Evolutionary conservation across 2,113 vertebrate species (phyloP).

Genomic region (Cardinalis cardinalis): DNA sequence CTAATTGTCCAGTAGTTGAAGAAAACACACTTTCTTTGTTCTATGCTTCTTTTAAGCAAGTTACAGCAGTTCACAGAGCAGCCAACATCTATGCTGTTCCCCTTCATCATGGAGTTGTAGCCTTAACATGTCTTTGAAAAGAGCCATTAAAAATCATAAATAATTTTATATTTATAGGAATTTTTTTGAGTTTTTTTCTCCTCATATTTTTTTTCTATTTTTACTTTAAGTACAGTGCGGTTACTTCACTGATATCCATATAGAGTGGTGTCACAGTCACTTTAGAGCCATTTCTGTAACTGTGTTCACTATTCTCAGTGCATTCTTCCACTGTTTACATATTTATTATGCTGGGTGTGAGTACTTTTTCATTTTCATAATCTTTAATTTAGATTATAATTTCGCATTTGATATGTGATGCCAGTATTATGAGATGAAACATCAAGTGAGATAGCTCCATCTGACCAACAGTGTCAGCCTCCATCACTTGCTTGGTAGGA

Average conservation of each 20-base stretch:
- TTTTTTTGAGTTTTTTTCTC: background rate
- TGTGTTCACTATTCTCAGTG: background rate
- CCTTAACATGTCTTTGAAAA: background rate
- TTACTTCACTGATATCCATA: background rate
- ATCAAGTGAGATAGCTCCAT: background rate
- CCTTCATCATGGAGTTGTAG: background rate
- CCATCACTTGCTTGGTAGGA: background rate
- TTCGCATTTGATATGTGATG: background rate
- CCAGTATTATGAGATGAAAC: background rate
- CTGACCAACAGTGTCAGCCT: background rate
- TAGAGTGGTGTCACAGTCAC: background rate
- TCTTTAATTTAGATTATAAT: background rate
- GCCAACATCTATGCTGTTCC: background rate
- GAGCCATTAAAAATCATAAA: background rate
- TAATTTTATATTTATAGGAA: background rate
- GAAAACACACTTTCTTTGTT: background rate
- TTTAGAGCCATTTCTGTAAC: background rate
- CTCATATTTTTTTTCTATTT: background rate
- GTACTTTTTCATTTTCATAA: background rate
- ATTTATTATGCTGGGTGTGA: background rate
- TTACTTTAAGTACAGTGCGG: background rate
- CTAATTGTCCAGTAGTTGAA: background rate
- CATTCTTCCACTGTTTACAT: background rate
- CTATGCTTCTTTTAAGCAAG: background rate
- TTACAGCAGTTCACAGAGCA: background rate